These are phyloP conservation scores for Colossoma macropomum DNA, from an alignment of 2,113 vertebrate genomes.

Conservation along the genomic window DNA sequence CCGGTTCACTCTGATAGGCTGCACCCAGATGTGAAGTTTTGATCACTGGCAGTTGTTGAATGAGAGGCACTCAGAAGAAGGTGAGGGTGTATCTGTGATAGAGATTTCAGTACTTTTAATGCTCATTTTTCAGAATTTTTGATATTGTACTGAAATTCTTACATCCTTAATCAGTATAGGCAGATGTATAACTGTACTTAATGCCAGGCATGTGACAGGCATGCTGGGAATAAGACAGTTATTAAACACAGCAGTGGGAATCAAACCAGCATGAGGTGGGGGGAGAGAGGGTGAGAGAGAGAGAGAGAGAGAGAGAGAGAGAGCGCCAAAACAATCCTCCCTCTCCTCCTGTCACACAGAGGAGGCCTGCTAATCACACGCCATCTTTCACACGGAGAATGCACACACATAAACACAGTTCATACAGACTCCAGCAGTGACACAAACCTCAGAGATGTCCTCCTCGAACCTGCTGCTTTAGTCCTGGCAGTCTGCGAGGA, in stretches of 20 bases:
- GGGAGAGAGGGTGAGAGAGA: background rate
- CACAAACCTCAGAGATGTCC: background rate
- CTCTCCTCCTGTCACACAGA: slow-evolving; percentile 6
- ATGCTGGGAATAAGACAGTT: slow-evolving; percentile 33
- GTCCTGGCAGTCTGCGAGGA: slow-evolving; percentile 9
- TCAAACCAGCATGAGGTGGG: background rate
- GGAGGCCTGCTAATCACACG: slow-evolving; percentile 3
- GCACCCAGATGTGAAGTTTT: no score
- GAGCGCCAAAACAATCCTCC: background rate
- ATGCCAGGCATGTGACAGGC: slow-evolving; percentile 4
- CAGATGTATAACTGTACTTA: background rate
- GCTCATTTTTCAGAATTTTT: no score
- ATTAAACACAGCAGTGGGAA: slow-evolving; percentile 28
- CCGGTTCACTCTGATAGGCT: no score
- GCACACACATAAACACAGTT: background rate
- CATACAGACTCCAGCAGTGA: slow-evolving; percentile 35
- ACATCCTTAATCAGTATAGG: no score
- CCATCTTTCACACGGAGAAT: background rate
- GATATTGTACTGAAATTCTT: no score
- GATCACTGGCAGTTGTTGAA: no score
- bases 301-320: background rate
- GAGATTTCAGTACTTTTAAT: no score
- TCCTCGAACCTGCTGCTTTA: slow-evolving; percentile 17
- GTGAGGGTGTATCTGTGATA: no score
- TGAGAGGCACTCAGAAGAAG: no score